Conservation (phyloP, 2,888 invertebrate species). For the Zygogramma bicolorata region DNA sequence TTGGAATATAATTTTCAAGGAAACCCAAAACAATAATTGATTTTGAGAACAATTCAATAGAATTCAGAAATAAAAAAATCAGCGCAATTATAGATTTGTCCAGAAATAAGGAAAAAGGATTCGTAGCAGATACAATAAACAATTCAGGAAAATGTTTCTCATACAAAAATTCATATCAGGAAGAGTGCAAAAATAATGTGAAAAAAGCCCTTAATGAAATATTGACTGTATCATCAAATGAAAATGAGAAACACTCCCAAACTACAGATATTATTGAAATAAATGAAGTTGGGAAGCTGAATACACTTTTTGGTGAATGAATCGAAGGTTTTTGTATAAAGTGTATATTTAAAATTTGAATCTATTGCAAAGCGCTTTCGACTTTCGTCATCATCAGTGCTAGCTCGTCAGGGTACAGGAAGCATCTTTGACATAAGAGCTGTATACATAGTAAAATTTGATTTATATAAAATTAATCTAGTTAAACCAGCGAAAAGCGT, state of each 20-base stretch:
- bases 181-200: background rate
- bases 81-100: background rate
- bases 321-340: too few species aligned
- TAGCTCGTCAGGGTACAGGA: too few species aligned
- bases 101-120: background rate
- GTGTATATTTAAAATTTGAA: too few species aligned
- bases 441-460: too few species aligned
- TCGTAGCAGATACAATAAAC: background rate
- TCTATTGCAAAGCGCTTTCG: too few species aligned
- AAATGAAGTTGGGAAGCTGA: too few species aligned
- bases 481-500: too few species aligned
- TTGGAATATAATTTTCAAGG: background rate
- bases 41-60: background rate
- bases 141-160: background rate
- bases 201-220: background rate
- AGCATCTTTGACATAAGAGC: too few species aligned
- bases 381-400: too few species aligned
- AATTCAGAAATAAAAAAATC: background rate
- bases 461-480: too few species aligned
- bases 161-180: background rate
- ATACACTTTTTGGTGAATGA: too few species aligned
- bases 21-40: background rate
- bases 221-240: background rate
- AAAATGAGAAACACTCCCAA: background rate
- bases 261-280: too few species aligned